These are phyloP conservation scores for Ctenopoma multispine DNA, from an alignment of 2,797 vertebrate species.

Conservation along the genomic window DNA sequence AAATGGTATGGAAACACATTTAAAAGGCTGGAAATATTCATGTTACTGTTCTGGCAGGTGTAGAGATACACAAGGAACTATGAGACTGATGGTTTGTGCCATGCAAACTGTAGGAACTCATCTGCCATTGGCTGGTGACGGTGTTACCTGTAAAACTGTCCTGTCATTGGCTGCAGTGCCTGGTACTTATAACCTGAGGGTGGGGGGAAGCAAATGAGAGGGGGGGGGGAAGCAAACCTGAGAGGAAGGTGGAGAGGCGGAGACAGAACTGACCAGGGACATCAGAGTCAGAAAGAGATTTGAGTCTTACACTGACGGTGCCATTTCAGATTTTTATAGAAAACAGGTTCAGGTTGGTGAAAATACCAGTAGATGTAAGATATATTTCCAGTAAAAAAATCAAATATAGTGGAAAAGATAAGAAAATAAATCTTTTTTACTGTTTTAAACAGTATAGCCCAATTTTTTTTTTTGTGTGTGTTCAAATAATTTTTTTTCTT, in stretches of 20 bases:
- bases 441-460: background rate
- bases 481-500: conserved; percentile 2
- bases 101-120: conserved; percentile 47
- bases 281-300: conserved; percentile 32
- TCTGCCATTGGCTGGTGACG: conserved; percentile 71
- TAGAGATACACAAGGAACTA: conserved; percentile 39
- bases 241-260: conserved; percentile 41
- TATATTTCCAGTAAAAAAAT: conserved; percentile 18
- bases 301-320: background rate
- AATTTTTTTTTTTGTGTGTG: background rate
- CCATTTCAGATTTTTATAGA: conserved; percentile 14
- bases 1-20: conserved; percentile 49
- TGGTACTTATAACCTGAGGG: conserved; percentile 64
- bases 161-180: conserved; percentile 51
- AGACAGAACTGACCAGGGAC: conserved; percentile 38
- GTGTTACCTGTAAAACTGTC: conserved; percentile 52
- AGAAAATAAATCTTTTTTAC: background rate
- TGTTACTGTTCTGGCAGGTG: conserved; percentile 25
- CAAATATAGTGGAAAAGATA: background rate
- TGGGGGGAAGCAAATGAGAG: conserved; percentile 42
- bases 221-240: no score
- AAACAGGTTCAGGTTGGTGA: conserved; percentile 14
- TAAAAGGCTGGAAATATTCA: conserved; percentile 42
- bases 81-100: conserved; percentile 50
- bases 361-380: conserved; percentile 20